Base-by-base conservation (phyloP, 2,797 vertebrate species). In the Microtus agrestis region DNA sequence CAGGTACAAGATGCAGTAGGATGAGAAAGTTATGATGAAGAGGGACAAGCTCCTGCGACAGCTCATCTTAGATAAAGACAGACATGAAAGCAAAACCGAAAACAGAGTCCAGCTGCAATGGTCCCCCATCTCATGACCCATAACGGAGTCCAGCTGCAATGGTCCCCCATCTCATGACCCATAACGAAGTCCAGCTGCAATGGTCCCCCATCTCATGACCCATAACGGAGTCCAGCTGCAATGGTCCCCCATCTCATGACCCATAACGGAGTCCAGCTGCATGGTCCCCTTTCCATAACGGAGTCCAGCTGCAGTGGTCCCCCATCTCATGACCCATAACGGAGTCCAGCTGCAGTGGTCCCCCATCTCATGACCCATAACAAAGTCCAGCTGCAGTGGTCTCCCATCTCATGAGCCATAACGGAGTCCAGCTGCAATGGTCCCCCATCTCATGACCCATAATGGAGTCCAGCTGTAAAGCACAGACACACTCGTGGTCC, bases 11-110 rank as follows among this genome's bases (percentile, higher is more conserved):
- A 77, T 15, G 40, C 5, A 95, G 13, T 43, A 13, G 23, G 12
- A 11, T 79, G 34, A 92, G 48, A 92, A 92, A 95, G 67, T 73
- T 89, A 78, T 56, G 25, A 89, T 37, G 40, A 96, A 96, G 14
- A 92, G n/a, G 74, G 40, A 25, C 27, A 19, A 84, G 78, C 78
- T 91, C 31, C 76, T 77, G 37, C 46, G 40, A 85, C 54, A 71
- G 69, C 59, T 92, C 54, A 93, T 51, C 48, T 82, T 61, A 86
- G 43, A 71, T 76, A 79, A 81, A 78, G 23, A 80, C 1, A 94
- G 19, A 74, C 85, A 4, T 25, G 40, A 87, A 27, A 91, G 27
- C 8, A 84, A 88, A 93, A 54, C 65, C 77, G 48, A 71, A 59
- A 0, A 29, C 19, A 74, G 76, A 15, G 46, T 17, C 37, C 87